Percentiles rank a stretch among this genome's conserved stretches.
Evolutionary conservation across 1,140 invertebrate species (phyloP).

Genomic region (Mamestra configurata): DNA sequence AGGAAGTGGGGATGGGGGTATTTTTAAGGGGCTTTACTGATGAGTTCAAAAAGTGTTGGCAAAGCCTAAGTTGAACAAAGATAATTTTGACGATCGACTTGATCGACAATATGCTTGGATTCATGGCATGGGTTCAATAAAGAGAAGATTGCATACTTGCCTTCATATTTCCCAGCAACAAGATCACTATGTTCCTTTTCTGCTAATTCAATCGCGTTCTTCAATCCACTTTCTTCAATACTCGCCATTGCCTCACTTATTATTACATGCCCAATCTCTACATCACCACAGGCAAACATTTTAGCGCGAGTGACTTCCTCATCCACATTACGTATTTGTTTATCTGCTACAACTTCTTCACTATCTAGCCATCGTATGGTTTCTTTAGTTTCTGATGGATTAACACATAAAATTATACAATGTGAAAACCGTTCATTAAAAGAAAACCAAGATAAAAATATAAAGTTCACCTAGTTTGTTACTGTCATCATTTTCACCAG

Average conservation of each 20-base stretch:
- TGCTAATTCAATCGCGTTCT: constrained; percentile 87
- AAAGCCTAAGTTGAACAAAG: too few relatives aligned
- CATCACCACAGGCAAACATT: constrained; percentile 81
- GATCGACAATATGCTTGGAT: too few relatives aligned
- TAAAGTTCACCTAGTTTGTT: constrained; percentile 31
- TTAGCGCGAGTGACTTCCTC: constrained; percentile 73
- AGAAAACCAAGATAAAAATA: background rate
- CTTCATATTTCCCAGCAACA: constrained; percentile 92
- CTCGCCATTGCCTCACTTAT: constrained; percentile 74
- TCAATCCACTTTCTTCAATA: constrained; percentile 66
- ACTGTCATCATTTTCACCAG: constrained; percentile 58
- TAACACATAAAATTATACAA: constrained; percentile 56
- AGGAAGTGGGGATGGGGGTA: too few relatives aligned
- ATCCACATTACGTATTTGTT: constrained; percentile 73
- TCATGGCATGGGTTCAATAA: background rate
- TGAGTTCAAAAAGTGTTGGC: too few relatives aligned
- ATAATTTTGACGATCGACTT: too few relatives aligned
- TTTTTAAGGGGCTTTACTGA: too few relatives aligned
- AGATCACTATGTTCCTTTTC: constrained; percentile 92
- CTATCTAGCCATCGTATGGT: constrained; percentile 77
- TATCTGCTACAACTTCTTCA: constrained; percentile 70
- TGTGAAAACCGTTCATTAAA: background rate
- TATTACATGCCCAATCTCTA: constrained; percentile 86
- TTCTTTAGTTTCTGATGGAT: constrained; percentile 55
- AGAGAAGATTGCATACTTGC: constrained; percentile 71